Evolutionary conservation across 2,888 invertebrate species (phyloP).

Genomic region (Entomobrya multifasciata): DNA sequence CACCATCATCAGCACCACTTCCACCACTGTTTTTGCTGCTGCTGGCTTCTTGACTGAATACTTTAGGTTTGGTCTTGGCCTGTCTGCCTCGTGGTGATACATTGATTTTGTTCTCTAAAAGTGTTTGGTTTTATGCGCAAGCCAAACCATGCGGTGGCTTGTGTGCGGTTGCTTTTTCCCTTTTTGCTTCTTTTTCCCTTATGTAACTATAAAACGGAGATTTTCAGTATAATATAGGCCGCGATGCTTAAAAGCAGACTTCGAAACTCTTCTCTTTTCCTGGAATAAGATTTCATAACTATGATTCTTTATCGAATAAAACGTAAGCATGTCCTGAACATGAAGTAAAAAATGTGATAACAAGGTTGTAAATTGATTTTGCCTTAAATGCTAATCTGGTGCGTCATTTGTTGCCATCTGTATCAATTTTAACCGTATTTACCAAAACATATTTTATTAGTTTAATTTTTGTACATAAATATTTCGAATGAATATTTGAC

Average conservation of each 20-base stretch:
- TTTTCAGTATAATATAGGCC: slow-evolving; percentile 23
- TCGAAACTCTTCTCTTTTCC: too few relatives aligned
- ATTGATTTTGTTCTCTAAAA: slow-evolving; percentile 70
- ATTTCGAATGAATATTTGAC: too few relatives aligned
- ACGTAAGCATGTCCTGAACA: too few relatives aligned
- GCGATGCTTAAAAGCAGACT: slow-evolving; percentile 39
- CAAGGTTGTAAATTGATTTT: too few relatives aligned
- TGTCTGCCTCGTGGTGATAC: slow-evolving; percentile 56
- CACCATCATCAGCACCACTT: slow-evolving; percentile 14
- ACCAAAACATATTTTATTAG: too few relatives aligned
- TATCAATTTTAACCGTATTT: too few relatives aligned
- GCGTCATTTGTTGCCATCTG: too few relatives aligned
- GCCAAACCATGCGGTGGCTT: slow-evolving; percentile 68
- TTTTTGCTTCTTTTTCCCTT: slow-evolving; percentile 35
- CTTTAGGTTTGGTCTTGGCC: slow-evolving; percentile 38
- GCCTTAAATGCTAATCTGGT: too few relatives aligned
- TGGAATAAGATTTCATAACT: too few relatives aligned
- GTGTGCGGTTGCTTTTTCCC: slow-evolving; percentile 67
- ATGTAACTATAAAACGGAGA: slow-evolving; percentile 41
- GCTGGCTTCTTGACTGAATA: slow-evolving; percentile 51
- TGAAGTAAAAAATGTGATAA: too few relatives aligned
- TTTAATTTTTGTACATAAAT: too few relatives aligned
- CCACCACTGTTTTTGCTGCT: slow-evolving; percentile 26
- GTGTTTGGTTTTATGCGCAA: slow-evolving; percentile 72
- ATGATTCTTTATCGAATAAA: too few relatives aligned